These are phyloP conservation scores for Psilopogon haemacephalus DNA, from an alignment of 2,113 vertebrate genomes.

Conservation along the genomic window DNA sequence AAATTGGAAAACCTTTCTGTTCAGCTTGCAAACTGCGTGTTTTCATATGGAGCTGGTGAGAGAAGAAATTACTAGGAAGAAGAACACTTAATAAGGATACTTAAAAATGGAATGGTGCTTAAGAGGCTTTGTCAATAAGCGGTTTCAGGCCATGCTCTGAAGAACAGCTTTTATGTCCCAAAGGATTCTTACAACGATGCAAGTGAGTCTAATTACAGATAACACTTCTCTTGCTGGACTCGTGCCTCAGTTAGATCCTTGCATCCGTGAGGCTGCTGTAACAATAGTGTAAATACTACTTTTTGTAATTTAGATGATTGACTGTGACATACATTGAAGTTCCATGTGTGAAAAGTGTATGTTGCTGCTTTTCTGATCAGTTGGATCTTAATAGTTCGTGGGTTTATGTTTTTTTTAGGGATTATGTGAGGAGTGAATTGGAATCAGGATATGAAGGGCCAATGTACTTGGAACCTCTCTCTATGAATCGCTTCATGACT, in stretches of 20 bases:
- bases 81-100: conserved; percentile 24
- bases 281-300: not conserved
- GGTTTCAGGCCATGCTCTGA: conserved; percentile 17
- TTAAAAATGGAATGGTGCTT: conserved; percentile 48
- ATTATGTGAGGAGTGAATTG: conserved; percentile 95
- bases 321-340: not conserved
- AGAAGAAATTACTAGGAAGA: not conserved
- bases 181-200: conserved; percentile 42
- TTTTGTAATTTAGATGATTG: conserved; percentile 20
- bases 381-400: not conserved
- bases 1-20: not conserved
- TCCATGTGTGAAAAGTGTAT: not conserved
- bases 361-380: not conserved
- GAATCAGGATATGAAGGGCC: conserved; percentile 95
- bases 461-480: conserved; percentile 93
- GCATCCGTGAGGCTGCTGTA: not conserved
- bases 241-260: conserved; percentile 8
- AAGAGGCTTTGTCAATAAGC: conserved; percentile 55
- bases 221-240: not conserved
- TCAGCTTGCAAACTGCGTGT: not conserved
- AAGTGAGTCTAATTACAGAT: conserved; percentile 58
- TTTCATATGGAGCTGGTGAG: not conserved
- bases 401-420: conserved; percentile 76
- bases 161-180: conserved; percentile 43
- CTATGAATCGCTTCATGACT: conserved; percentile 96